A percentile compares a stretch with the other conserved stretches of the same genome.
Evolutionary conservation across 2,888 invertebrate species (phyloP).

Genomic region (Coecobrya sp.): DNA sequence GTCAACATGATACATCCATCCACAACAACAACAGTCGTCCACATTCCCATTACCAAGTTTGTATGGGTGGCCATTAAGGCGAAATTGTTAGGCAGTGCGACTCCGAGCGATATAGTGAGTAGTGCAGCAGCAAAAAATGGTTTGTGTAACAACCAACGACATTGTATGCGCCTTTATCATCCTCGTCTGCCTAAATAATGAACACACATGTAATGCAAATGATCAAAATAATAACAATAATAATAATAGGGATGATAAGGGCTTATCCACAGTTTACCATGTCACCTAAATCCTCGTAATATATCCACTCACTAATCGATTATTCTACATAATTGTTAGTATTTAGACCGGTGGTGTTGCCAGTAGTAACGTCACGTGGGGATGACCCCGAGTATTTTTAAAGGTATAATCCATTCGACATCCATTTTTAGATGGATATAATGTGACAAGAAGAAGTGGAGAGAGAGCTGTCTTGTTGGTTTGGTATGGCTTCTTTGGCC

Average conservation of each 20-base stretch:
- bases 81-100: constrained; percentile 28
- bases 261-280: too few relatives aligned
- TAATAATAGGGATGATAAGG: too few relatives aligned
- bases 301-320: too few relatives aligned
- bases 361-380: too few relatives aligned
- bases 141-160: constrained; percentile 24
- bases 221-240: too few relatives aligned
- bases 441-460: constrained; percentile 23
- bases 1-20: constrained; percentile 48
- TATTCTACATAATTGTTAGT: too few relatives aligned
- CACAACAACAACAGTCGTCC: background rate
- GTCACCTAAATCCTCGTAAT: too few relatives aligned
- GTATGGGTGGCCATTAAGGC: constrained; percentile 81
- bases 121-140: constrained; percentile 17
- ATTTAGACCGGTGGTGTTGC: too few relatives aligned
- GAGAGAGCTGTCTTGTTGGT: background rate
- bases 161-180: background rate
- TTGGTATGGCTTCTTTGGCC: background rate
- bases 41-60: constrained; percentile 72
- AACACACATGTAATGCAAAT: background rate
- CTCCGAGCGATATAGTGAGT: background rate
- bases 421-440: constrained; percentile 1
- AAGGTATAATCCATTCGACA: constrained; percentile 7
- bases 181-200: background rate
- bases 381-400: background rate